Conservation (phyloP, 2,888 invertebrate species). For the Aquatica leii region DNA sequence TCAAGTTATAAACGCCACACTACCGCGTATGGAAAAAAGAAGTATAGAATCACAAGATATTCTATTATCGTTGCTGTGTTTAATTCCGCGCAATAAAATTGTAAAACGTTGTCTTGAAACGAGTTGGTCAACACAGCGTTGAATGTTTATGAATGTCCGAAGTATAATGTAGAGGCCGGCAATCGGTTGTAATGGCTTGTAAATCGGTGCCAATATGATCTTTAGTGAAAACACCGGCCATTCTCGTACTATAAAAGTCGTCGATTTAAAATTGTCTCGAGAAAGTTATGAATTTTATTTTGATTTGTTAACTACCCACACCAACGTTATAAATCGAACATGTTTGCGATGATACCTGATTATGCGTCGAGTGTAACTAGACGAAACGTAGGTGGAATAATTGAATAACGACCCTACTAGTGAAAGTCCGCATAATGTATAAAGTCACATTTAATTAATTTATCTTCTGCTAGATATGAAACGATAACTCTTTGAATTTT, state of each 20-base stretch:
- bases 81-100: no score
- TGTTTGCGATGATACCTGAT: neutral
- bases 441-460: slow-evolving; percentile 18
- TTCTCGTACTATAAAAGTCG: slow-evolving; percentile 34
- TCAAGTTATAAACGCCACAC: slow-evolving; percentile 24
- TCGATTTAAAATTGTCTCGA: slow-evolving; percentile 31
- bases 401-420: no score
- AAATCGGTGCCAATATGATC: slow-evolving; percentile 53
- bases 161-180: slow-evolving; percentile 46
- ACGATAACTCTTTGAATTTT: slow-evolving; percentile 23
- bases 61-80: no score
- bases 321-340: neutral
- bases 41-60: no score
- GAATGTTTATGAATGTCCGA: slow-evolving; percentile 46
- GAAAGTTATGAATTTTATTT: slow-evolving; percentile 33
- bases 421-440: no score
- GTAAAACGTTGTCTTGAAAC: slow-evolving; percentile 12
- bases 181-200: slow-evolving; percentile 50
- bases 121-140: slow-evolving; percentile 38
- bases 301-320: slow-evolving; percentile 21
- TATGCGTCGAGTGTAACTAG: no score
- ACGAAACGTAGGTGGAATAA: no score
- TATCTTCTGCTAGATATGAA: slow-evolving; percentile 6
- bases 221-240: slow-evolving; percentile 48
- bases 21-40: slow-evolving; percentile 3